Conservation (phyloP, 1,140 invertebrate species). For the Listronotus oregonensis region DNA sequence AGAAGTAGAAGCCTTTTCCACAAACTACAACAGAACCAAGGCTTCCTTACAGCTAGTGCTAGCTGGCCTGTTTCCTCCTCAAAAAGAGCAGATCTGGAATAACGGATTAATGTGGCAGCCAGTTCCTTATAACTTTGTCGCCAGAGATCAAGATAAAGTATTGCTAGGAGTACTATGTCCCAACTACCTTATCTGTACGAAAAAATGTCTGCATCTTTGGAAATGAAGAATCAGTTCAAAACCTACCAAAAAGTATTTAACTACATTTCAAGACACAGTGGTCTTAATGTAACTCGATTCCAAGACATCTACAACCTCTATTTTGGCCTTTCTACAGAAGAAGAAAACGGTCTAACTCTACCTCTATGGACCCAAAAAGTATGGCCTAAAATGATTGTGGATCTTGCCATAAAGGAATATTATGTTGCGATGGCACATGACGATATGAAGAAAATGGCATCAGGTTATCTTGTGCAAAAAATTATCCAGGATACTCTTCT, state of each 20-base stretch:
- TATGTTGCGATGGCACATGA: slow-evolving; percentile 36
- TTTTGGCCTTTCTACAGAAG: slow-evolving; percentile 46
- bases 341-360: slow-evolving; percentile 62
- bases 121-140: slow-evolving; percentile 67
- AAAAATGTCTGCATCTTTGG: slow-evolving; percentile 6
- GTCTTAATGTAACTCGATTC: slow-evolving; percentile 40
- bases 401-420: slow-evolving; percentile 55
- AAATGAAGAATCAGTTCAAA: slow-evolving; percentile 23
- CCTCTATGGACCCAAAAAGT: slow-evolving; percentile 66
- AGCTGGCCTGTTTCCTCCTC: slow-evolving; percentile 83
- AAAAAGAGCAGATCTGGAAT: slow-evolving; percentile 71
- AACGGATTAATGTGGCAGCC: slow-evolving; percentile 80
- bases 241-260: slow-evolving; percentile 32
- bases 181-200: slow-evolving; percentile 30
- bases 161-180: slow-evolving; percentile 36
- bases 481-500: slow-evolving; percentile 63
- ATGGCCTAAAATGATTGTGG: slow-evolving; percentile 63
- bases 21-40: slow-evolving; percentile 63
- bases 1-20: slow-evolving; percentile 38
- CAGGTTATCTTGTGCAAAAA: slow-evolving; percentile 63
- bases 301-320: slow-evolving; percentile 39
- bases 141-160: slow-evolving; percentile 30
- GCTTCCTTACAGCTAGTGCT: slow-evolving; percentile 71
- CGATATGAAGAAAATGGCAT: slow-evolving; percentile 34
- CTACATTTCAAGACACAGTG: slow-evolving; percentile 41